Evolutionary conservation across 2,797 vertebrate genomes (phyloP).

Genomic region (Trachops cirrhosus): DNA sequence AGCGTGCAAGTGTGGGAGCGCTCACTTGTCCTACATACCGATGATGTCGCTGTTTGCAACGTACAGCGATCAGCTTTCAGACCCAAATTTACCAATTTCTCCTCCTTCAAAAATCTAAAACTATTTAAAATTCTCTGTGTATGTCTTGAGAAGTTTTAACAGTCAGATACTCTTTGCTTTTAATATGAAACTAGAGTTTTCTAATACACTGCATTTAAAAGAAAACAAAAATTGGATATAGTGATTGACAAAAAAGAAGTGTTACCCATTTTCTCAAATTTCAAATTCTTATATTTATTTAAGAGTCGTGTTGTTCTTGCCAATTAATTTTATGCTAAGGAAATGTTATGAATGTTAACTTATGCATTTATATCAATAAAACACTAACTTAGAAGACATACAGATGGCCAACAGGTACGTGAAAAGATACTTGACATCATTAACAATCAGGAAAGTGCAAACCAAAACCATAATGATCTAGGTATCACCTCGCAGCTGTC

Average conservation of each 20-base stretch:
- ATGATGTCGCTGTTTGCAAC: not conserved
- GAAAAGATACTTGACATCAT: not conserved
- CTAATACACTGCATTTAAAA: not conserved
- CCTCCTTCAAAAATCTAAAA: not conserved
- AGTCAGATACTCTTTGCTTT: not conserved
- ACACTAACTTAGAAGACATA: not conserved
- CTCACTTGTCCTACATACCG: not conserved
- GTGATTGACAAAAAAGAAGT: not conserved
- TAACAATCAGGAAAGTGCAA: not conserved
- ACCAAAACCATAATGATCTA: not conserved
- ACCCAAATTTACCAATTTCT: not conserved
- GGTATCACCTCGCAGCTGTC: not conserved
- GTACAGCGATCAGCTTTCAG: not conserved
- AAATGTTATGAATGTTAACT: not conserved
- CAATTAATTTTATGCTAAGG: not conserved
- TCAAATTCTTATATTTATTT: not conserved
- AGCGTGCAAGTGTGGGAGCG: fast-evolving
- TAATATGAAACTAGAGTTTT: not conserved
- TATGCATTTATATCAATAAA: not conserved
- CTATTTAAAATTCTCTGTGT: not conserved
- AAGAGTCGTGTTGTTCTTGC: not conserved
- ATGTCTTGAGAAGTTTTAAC: not conserved
- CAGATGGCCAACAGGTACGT: not conserved
- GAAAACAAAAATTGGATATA: not conserved
- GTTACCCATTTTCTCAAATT: not conserved